phyloP scores from a whole-genome alignment of 1,140 invertebrate species.

The Augochlora pura region DNA sequence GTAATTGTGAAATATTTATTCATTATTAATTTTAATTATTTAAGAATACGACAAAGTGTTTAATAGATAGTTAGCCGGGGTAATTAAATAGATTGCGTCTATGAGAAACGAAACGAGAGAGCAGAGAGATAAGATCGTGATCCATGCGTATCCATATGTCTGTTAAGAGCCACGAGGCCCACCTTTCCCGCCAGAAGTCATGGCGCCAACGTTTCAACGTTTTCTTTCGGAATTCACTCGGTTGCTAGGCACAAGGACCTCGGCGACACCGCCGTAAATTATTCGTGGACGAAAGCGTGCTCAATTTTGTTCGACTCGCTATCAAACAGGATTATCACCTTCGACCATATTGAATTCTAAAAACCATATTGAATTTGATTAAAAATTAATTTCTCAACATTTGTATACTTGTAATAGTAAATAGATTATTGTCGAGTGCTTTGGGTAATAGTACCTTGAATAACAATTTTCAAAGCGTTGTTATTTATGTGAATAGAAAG shows the following conservation, averaged over 20 bases:
- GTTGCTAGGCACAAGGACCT: constrained; percentile 20
- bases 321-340: neutral
- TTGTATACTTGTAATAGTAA: no score
- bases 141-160: neutral
- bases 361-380: no score
- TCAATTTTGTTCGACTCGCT: neutral
- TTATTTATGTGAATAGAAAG: no score
- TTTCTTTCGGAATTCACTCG: constrained; percentile 18
- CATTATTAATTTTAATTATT: no score
- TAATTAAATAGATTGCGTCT: neutral
- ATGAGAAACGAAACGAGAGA: neutral
- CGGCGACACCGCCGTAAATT: constrained; percentile 5
- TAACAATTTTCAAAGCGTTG: no score
- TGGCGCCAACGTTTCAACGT: constrained; percentile 20
- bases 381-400: no score
- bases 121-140: constrained; percentile 10
- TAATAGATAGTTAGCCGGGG: neutral
- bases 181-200: constrained; percentile 33
- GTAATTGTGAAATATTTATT: no score
- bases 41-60: no score
- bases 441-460: no score
- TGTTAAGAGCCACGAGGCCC: neutral
- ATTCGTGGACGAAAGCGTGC: neutral
- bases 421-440: no score
- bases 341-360: no score